phyloP scores from a whole-genome alignment of 2,888 invertebrate species.

The Rhorus exstirpatorius region DNA sequence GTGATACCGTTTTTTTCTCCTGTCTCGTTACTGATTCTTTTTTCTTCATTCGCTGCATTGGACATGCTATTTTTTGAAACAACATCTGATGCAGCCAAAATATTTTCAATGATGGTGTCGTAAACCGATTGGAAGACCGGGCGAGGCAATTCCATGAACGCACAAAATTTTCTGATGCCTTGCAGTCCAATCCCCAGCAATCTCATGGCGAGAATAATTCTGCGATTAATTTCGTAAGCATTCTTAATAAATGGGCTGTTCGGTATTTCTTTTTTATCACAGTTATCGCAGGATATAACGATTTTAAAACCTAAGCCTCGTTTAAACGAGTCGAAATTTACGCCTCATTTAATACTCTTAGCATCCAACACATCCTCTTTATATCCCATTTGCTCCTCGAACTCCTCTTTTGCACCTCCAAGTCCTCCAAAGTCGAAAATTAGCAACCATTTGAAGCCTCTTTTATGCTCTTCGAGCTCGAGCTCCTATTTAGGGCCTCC shows the following conservation, averaged over 20 bases:
- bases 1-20: constrained; percentile 29
- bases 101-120: neutral
- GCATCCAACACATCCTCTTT: no score
- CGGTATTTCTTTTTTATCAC: constrained; percentile 61
- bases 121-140: constrained; percentile 17
- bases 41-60: constrained; percentile 20
- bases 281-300: constrained; percentile 60
- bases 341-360: no score
- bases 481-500: no score
- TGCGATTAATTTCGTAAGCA: constrained; percentile 66
- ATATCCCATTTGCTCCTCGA: no score
- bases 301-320: constrained; percentile 72
- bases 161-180: constrained; percentile 33
- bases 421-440: no score
- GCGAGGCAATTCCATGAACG: constrained; percentile 23
- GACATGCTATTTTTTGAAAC: constrained; percentile 7
- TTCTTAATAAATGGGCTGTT: constrained; percentile 56
- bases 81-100: neutral
- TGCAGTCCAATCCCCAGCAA: constrained; percentile 30
- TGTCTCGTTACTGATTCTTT: neutral
- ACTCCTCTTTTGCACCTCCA: no score
- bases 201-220: constrained; percentile 22
- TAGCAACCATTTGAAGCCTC: no score
- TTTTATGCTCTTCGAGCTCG: no score
- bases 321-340: no score